These are phyloP conservation scores for Erythrocebus patas DNA, from an alignment of 2,113 vertebrate species.

Conservation along the genomic window DNA sequence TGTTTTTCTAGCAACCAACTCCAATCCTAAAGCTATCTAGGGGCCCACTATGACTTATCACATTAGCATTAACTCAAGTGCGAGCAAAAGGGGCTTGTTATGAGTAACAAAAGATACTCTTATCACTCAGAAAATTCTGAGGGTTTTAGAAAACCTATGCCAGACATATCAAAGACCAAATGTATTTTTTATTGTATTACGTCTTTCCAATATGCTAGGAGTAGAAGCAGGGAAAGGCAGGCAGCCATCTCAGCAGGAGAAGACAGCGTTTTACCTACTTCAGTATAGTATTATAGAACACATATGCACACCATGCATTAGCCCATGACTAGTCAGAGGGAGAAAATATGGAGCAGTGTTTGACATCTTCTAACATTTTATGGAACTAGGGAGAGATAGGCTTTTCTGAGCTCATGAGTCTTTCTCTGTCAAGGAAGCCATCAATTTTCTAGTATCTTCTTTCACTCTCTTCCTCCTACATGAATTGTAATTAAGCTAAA, in stretches of 20 bases:
- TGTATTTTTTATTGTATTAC: no score
- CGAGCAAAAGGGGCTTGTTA: neutral
- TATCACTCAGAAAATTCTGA: neutral
- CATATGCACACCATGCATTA: fast-evolving
- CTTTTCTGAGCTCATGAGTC: neutral
- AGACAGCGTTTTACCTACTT: neutral
- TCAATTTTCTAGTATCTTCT: neutral
- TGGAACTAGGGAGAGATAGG: neutral
- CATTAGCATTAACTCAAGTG: neutral
- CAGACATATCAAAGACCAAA: neutral
- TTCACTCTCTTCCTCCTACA: neutral
- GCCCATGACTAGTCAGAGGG: neutral
- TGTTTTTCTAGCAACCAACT: neutral
- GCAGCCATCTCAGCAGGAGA: fast-evolving
- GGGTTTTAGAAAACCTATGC: neutral
- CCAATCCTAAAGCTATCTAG: neutral
- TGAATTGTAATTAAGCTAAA: neutral
- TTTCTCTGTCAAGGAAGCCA: neutral
- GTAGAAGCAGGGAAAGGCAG: neutral
- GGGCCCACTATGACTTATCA: neutral
- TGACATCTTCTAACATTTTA: no score
- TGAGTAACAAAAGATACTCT: neutral
- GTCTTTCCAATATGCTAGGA: neutral
- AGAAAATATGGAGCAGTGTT: fast-evolving
- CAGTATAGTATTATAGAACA: neutral